Percentiles rank a stretch among this genome's conserved stretches.
phyloP scores from a whole-genome alignment of 2,888 invertebrate genomes.

The Pogonocherus hispidulus region DNA sequence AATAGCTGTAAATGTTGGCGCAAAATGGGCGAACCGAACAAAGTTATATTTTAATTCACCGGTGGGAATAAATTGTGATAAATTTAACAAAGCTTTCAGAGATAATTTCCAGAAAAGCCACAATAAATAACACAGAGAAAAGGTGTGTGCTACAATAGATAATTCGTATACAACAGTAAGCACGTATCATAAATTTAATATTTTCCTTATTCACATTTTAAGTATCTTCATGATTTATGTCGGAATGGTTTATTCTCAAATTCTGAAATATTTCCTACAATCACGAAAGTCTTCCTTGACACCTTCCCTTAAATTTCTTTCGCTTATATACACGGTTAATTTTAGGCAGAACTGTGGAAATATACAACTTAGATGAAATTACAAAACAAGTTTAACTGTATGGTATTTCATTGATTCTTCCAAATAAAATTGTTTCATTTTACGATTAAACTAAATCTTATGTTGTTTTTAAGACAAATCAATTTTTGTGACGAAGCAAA shows the following conservation, averaged over 20 bases:
- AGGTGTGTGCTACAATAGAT: conserved; percentile 29
- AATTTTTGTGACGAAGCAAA: too few species aligned
- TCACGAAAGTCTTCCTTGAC: conserved; percentile 8
- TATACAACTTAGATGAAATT: too few species aligned
- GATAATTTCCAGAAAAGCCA: conserved; percentile 22
- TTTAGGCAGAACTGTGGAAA: too few species aligned
- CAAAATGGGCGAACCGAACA: background rate
- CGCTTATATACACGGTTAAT: too few species aligned
- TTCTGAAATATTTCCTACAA: conserved; percentile 23
- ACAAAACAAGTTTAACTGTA: too few species aligned
- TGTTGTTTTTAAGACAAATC: too few species aligned
- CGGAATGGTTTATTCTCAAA: conserved; percentile 12
- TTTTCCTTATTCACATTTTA: conserved; percentile 30
- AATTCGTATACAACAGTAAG: conserved; percentile 26
- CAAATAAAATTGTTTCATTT: too few species aligned
- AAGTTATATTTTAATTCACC: conserved; percentile 28
- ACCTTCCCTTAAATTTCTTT: background rate
- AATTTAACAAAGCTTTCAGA: conserved; percentile 29
- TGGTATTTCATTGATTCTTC: too few species aligned
- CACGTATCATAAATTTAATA: conserved; percentile 33
- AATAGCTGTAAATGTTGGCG: conserved; percentile 22
- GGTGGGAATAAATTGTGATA: conserved; percentile 19
- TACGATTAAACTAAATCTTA: too few species aligned
- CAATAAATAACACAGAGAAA: conserved; percentile 24
- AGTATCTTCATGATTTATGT: conserved; percentile 26